Conservation (phyloP, 1,140 invertebrate species). For the Heliconius nattereri region DNA sequence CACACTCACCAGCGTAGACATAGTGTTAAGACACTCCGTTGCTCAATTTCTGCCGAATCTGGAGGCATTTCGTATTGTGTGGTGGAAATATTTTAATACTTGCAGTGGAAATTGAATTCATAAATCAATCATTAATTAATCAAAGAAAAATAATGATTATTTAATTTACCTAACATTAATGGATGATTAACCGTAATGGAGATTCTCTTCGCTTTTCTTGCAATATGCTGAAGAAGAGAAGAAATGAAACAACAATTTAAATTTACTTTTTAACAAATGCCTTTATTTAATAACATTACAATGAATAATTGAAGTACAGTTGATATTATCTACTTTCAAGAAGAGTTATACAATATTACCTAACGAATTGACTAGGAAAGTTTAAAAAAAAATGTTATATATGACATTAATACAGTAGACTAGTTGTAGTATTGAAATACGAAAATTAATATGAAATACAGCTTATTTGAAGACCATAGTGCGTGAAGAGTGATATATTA, state of each 20-base stretch:
- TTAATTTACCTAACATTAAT: too few relatives aligned
- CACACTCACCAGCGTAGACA: too few relatives aligned
- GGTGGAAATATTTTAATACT: too few relatives aligned
- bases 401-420: constrained; percentile 2
- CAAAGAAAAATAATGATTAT: too few relatives aligned
- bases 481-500: constrained; percentile 29
- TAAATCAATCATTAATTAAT: too few relatives aligned
- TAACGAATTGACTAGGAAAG: constrained; percentile 6
- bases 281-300: constrained; percentile 76
- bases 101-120: too few relatives aligned
- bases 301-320: constrained; percentile 50
- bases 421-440: constrained; percentile 5
- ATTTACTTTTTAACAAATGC: constrained; percentile 74
- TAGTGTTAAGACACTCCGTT: too few relatives aligned
- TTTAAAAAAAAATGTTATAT: neutral
- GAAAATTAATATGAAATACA: constrained; percentile 14
- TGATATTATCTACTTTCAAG: constrained; percentile 25
- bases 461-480: constrained; percentile 2
- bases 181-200: too few relatives aligned
- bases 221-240: neutral
- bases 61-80: too few relatives aligned
- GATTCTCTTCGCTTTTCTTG: too few relatives aligned
- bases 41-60: neutral
- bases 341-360: constrained; percentile 14
- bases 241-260: constrained; percentile 62